A percentile compares a stretch with the other conserved stretches of the same genome.
phyloP scores from a whole-genome alignment of 1,140 invertebrate species.

The Drosophila eugracilis region DNA sequence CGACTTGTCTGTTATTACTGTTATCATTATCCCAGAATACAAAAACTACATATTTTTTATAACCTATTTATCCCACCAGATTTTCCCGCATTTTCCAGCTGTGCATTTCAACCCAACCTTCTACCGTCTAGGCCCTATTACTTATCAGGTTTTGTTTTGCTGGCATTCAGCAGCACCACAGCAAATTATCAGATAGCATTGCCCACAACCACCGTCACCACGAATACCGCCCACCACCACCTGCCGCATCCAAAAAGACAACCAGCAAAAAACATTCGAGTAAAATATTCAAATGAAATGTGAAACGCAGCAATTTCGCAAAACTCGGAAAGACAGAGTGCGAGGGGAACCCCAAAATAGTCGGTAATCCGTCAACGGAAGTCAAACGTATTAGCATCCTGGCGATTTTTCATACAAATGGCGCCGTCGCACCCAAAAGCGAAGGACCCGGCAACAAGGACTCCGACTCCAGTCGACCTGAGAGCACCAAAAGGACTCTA shows the following conservation, averaged over 20 bases:
- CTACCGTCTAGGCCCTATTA: conserved; percentile 52
- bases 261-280: conserved; percentile 52
- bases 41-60: too few relatives aligned
- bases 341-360: conserved; percentile 59
- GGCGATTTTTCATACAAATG: conserved; percentile 84
- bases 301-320: conserved; percentile 75
- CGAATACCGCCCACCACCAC: conserved; percentile 14
- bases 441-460: conserved; percentile 28
- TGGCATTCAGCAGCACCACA: conserved; percentile 47
- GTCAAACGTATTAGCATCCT: conserved; percentile 84
- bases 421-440: conserved; percentile 54
- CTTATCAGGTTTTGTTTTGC: conserved; percentile 72
- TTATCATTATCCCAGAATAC: too few relatives aligned
- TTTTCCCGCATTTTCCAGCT: not conserved
- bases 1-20: too few relatives aligned
- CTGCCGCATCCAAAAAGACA: conserved; percentile 38
- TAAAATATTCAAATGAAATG: conserved; percentile 82
- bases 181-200: conserved; percentile 79
- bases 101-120: conserved; percentile 14
- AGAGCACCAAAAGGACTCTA: conserved; percentile 2
- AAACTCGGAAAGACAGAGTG: conserved; percentile 20
- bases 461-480: conserved; percentile 31
- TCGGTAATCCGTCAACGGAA: conserved; percentile 84
- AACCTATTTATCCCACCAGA: too few relatives aligned
- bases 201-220: conserved; percentile 5